These are phyloP conservation scores for Nerophis ophidion DNA, from an alignment of 2,113 vertebrate genomes.

Conservation along the genomic window DNA sequence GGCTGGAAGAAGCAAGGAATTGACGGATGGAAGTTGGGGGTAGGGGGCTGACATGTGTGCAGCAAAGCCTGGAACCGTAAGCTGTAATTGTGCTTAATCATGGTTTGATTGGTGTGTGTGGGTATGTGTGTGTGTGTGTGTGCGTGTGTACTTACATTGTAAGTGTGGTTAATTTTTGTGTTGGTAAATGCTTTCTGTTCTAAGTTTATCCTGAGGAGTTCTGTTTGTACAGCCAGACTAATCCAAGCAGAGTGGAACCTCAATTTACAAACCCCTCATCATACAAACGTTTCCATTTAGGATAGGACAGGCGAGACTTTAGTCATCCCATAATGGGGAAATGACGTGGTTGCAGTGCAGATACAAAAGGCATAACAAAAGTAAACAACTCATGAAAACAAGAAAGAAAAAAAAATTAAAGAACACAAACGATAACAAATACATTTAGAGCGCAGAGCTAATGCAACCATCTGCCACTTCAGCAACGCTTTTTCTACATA, in stretches of 20 bases:
- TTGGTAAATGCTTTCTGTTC: slow-evolving; percentile 17
- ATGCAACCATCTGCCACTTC: too few species aligned
- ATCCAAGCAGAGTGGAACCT: slow-evolving; percentile 14
- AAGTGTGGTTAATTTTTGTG: slow-evolving; percentile 11
- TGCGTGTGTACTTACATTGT: slow-evolving; percentile 9
- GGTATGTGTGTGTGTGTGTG: slow-evolving; percentile 11
- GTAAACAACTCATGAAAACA: too few species aligned
- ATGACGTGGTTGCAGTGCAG: too few species aligned
- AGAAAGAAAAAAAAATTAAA: too few species aligned
- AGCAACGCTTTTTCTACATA: too few species aligned
- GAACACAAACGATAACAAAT: too few species aligned
- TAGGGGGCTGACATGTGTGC: slow-evolving; percentile 28
- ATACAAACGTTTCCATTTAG: too few species aligned
- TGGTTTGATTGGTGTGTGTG: slow-evolving; percentile 43
- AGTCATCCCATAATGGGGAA: too few species aligned
- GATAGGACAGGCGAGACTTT: too few species aligned
- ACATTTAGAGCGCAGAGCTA: too few species aligned
- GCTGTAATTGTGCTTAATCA: slow-evolving; percentile 66
- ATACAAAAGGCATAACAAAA: too few species aligned
- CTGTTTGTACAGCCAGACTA: slow-evolving; percentile 53
- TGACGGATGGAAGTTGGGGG: slow-evolving; percentile 25
- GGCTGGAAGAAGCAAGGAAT: slow-evolving; percentile 41
- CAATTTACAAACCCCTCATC: too few species aligned
- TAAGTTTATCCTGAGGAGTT: slow-evolving; percentile 20
- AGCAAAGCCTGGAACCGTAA: slow-evolving; percentile 47